phyloP scores from a whole-genome alignment of 1,140 invertebrate genomes.

The Danaus plexippus region DNA sequence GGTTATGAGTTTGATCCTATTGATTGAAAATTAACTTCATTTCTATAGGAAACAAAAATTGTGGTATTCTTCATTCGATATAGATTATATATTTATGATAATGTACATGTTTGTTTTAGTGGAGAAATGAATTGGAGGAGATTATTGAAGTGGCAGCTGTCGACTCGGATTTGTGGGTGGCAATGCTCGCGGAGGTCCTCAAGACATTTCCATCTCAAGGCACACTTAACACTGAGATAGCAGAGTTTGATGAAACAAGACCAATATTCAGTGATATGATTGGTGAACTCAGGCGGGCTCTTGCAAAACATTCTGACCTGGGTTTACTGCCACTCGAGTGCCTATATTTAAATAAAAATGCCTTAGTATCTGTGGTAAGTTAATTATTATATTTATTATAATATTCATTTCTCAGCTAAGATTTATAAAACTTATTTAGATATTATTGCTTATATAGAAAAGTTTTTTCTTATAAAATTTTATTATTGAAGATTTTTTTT shows the following conservation, averaged over 20 bases:
- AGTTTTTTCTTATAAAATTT: too few species aligned
- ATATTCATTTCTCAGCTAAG: neutral
- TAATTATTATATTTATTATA: conserved; percentile 4
- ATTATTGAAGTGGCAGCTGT: conserved; percentile 92
- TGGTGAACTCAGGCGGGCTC: conserved; percentile 86
- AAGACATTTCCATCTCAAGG: conserved; percentile 92
- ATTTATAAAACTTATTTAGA: neutral
- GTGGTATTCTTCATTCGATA: too few species aligned
- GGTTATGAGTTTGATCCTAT: too few species aligned
- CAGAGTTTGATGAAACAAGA: conserved; percentile 88
- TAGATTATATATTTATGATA: too few species aligned
- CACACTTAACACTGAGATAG: conserved; percentile 87
- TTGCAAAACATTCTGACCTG: conserved; percentile 89
- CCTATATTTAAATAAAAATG: conserved; percentile 95
- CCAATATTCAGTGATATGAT: conserved; percentile 93
- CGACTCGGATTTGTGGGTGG: conserved; percentile 96
- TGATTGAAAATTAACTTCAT: too few species aligned
- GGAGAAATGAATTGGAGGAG: conserved; percentile 92
- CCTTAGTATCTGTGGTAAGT: conserved; percentile 88
- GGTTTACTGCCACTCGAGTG: conserved; percentile 95
- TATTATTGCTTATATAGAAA: too few species aligned
- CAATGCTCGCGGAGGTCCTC: conserved; percentile 95
- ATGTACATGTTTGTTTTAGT: conserved; percentile 75
- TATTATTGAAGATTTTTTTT: too few species aligned
- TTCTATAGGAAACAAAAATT: too few species aligned